Evolutionary conservation across 2,113 vertebrate species (phyloP).

Genomic region (Cebus imitator): DNA sequence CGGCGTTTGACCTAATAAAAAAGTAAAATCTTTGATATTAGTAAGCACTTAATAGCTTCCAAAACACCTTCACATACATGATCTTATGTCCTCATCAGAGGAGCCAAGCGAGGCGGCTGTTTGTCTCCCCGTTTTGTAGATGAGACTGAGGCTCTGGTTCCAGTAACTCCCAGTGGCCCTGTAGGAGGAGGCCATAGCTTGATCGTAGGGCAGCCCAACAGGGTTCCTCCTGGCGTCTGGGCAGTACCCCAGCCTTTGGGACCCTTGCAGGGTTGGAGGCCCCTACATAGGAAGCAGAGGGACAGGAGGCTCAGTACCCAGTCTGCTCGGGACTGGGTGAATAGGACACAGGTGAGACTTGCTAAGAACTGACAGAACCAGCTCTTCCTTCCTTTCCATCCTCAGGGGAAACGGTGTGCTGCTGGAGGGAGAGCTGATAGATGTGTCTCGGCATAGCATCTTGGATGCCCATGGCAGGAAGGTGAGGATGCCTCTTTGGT

Average conservation of each 20-base stretch:
- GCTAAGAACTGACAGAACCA: not conserved
- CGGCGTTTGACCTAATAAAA: not conserved
- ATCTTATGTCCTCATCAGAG: not conserved
- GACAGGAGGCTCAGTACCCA: not conserved
- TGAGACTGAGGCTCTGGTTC: not conserved
- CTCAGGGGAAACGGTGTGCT: conserved; percentile 87
- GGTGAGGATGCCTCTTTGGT: conserved; percentile 76
- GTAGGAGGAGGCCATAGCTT: not conserved
- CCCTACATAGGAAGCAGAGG: not conserved
- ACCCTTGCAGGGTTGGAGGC: not conserved
- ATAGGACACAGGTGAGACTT: not conserved
- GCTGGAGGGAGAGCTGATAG: conserved; percentile 88
- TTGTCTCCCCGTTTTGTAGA: not conserved
- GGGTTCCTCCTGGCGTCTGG: not conserved
- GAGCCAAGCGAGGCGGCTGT: rapidly evolving
- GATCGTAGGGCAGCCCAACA: not conserved
- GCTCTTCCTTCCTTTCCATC: not conserved
- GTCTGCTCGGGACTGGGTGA: not conserved
- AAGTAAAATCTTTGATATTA: not conserved
- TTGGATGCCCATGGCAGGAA: conserved; percentile 84
- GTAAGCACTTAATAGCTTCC: not conserved
- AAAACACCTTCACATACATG: rapidly evolving
- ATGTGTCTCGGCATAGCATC: conserved; percentile 89
- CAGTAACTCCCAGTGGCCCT: not conserved
- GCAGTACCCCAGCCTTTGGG: not conserved